Evolutionary conservation across 92 coral and sea anemone genomes (phyloP), one percentile per base, ranked within the genome.

Genomic region (Heteractis magnifica): DNA sequence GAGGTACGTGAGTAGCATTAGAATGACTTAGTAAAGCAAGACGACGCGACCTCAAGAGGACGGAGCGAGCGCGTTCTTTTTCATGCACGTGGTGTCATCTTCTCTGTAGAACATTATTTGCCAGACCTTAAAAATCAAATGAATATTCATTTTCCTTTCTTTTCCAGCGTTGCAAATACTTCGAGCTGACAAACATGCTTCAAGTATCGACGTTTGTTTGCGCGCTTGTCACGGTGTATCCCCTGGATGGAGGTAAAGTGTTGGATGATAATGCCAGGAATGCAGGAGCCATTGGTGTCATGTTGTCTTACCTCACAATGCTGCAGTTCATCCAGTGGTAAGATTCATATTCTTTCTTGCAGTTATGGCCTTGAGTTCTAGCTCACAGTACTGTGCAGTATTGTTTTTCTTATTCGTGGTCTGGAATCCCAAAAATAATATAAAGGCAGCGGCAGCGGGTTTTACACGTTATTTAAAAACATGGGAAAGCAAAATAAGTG

Each of bases 301-400:
- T 84, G 68, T 18, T 77, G 56, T 64, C 87, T 5, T 84, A 48
- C 65, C 87, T 84, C 10, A 84, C 87, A n/a, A 14, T 77, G 50
- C 82, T 84, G 72, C 87, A 76, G 15, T 84, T 77, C 65, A 78
- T 84, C 4, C 87, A 84, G 18, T 77, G 82, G 87, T 84, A 76
- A 84, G 91, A 58, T 3, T 41, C 0, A 18, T 8, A 34, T 34
- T 34, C 44, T 34, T 34, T 34, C 44, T 34, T 34, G 44, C 44
- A 34, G 44, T 34, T 34, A 34, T 34, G 3, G 44, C 44, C 44
- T 34, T 34, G 44, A 34, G 44, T 34, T 34, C 3, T 34, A 34
- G 44, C 44, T 34, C 26, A 34, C 3, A 34, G 3, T 34, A 34
- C 44, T 34, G 26, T 2, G 44, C 3, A 34, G 44, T 34, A 34